Evolutionary conservation across 2,113 vertebrate species (phyloP), one percentile per base, ranked within the genome.

Genomic region (Strigops habroptila): DNA sequence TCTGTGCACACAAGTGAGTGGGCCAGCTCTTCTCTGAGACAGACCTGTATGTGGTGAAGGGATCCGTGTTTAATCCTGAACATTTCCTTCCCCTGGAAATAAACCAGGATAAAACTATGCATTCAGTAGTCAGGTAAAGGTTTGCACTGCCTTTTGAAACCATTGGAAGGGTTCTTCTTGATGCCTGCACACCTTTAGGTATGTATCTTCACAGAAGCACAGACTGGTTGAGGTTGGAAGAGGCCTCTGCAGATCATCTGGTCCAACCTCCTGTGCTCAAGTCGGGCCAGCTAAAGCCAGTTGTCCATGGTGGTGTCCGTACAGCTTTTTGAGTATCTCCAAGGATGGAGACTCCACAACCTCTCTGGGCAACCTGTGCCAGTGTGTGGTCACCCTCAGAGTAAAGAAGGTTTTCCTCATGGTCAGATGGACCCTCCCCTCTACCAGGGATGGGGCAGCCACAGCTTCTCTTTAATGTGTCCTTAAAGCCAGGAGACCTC

Each of bases 1-100:
- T 74, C 15, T 30, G 37, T 10, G n/a, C 23, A 12, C 33, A 19
- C 0, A 7, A 41, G 23, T 0, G 1, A 84, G 35, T 19, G 43
- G 23, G 48, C 15, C 1, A 14, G 53, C 33, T 81, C 9, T 46
- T 70, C 25, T 30, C 37, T 59, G 51, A 70, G 44, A 25, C 22
- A 33, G 76, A 48, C 22, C 44, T 59, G 27, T 85, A 27, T 82
- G 30, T 64, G 28, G 11, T 81, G 7, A 67, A 79, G 37, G 39
- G 28, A 44, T 83, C 12, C 6, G 3, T 35, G 25, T 69, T 64
- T 71, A 22, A 39, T 88, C 85, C 52, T 79, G 59, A 91, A 4
- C 30, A 14, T 14, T 43, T n/a, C 35, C 22, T 46, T 78, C 7
- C 57, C 8, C 51, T 91, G 27, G 39, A 30, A 91, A 14, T 23